Percentiles rank a stretch among this genome's conserved stretches.
These are phyloP conservation scores for Cyanoderma ruficeps DNA, from an alignment of 2,113 vertebrate genomes.

Conservation along the genomic window DNA sequence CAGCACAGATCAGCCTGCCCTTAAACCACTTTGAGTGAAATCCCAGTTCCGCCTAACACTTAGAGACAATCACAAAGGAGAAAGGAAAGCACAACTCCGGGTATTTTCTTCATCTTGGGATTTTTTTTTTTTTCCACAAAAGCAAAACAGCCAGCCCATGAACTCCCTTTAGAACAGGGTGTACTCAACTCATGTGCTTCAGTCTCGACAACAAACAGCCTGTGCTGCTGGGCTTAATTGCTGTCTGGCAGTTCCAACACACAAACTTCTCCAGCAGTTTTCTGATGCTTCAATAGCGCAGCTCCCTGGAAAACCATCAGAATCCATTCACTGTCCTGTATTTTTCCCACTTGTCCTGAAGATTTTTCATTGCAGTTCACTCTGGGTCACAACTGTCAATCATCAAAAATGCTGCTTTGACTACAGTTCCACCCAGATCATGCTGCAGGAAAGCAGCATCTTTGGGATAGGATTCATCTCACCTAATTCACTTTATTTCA, in stretches of 20 bases:
- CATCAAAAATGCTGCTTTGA: background rate
- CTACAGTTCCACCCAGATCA: background rate
- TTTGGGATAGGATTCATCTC: background rate
- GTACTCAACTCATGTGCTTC: constrained; percentile 22
- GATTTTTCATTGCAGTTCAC: background rate
- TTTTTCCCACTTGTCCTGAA: background rate
- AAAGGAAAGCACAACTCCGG: background rate
- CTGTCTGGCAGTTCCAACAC: constrained; percentile 22
- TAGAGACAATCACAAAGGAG: background rate
- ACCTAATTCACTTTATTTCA: background rate
- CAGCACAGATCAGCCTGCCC: background rate
- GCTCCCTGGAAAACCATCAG: background rate
- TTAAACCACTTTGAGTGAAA: background rate
- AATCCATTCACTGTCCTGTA: background rate
- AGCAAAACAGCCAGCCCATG: background rate
- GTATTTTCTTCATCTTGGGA: background rate
- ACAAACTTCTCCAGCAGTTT: constrained; percentile 30
- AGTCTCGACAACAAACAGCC: constrained; percentile 29
- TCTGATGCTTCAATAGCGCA: accelerated
- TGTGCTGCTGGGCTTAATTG: constrained; percentile 3
- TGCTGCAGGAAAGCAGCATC: background rate
- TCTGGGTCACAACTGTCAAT: background rate
- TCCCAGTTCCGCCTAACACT: background rate
- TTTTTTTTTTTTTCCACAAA: background rate
- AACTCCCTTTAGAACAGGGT: constrained; percentile 27